Evolutionary conservation across 2,797 vertebrate species (phyloP), one percentile per base, ranked within the genome.

Genomic region (Echiichthys vipera): DNA sequence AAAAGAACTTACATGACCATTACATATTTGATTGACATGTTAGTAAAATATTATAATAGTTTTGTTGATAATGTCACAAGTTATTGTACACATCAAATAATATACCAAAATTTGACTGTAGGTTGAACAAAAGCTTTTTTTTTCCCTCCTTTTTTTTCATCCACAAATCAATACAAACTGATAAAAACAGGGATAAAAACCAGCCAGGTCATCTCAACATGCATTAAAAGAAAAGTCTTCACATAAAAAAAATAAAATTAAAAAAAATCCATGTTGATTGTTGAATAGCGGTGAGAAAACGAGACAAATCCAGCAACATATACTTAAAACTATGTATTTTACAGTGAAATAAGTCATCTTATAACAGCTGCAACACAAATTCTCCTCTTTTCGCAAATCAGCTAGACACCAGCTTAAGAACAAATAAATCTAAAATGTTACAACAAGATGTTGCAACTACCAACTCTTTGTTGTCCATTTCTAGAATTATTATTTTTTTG

Each of bases 41-140:
- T 95, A 96, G 95, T 95, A 96, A 96, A 96, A 95, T 95, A 96
- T 93, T 85, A 95, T 93, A 95, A 94, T 92, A 84, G 71, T 94
- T 95, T 93, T 93, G 94, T 93, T 93, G 94, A 96, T 96, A 96
- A 96, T 96, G 95, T 96, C 95, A 96, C 95, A 95, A 96, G 95
- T 96, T 95, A 96, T 96, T 95, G 95, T 96, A 97, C 96, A 96
- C 96, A 95, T 96, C 94, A 97, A 97, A 96, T 96, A 95, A 96
- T 95, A 95, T 96, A 96, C 94, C 95, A 95, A 96, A 94, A 91
- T 91, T 83, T 87, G 94, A 85, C 95, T 93, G 94, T 90, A 96
- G 78, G 61, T 83, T 90, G 78, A 93, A 87, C 84, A 94, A 94
- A 94, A 91, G 71, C 34, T 53, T 59, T 57, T 81, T 83, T 88